Base-by-base conservation (phyloP, 1,140 invertebrate genomes). In the Drosophila rufa region DNA sequence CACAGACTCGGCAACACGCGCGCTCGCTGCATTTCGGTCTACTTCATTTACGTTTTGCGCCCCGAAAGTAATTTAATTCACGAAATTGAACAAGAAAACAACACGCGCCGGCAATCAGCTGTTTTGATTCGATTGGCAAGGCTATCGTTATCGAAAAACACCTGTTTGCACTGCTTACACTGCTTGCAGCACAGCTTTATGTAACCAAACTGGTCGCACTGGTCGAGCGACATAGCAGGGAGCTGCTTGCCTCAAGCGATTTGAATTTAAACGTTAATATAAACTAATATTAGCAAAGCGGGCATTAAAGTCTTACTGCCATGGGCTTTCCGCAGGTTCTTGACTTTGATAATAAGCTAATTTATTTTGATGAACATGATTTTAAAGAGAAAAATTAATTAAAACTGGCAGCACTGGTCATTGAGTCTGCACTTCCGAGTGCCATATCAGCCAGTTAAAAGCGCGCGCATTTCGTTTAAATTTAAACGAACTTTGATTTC, bases 11-110 rank as follows among this genome's bases (percentile, higher is more conserved):
- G 70, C 57, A 78, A 58, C 8, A 82, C n/a, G 12, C 76, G 59
- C 1, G 75, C 48, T 22, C 79, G 79, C 40, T 82, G 71, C 82
- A 86, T 86, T 45, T 43, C 11, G 40, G 11, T 11, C 27, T 33
- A 58, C 7, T 73, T 50, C 45, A 73, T 73, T 27, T 8, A 73
- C 36, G 4, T n/a, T 50, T 47, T 14, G 1, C 9, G n/a, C 5
- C 8, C 14, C 0, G 14, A 40, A 40, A 40, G 2, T 25, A 48
- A 50, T 56, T 50, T 56, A 40, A 22, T 11, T 55, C 36, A 30
- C 33, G 38, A 75, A 38, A 38, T n/a, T 4, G 12, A 38, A 65
- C 2, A 33, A 5, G 5, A 74, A 74, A n/a, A 47, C 45, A 55
- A 56, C 73, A 74, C 48, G 68, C 71, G 68, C 71, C 71, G 55